phyloP scores from a whole-genome alignment of 92 coral and sea anemone species.

The Virgularia gustaviana region DNA sequence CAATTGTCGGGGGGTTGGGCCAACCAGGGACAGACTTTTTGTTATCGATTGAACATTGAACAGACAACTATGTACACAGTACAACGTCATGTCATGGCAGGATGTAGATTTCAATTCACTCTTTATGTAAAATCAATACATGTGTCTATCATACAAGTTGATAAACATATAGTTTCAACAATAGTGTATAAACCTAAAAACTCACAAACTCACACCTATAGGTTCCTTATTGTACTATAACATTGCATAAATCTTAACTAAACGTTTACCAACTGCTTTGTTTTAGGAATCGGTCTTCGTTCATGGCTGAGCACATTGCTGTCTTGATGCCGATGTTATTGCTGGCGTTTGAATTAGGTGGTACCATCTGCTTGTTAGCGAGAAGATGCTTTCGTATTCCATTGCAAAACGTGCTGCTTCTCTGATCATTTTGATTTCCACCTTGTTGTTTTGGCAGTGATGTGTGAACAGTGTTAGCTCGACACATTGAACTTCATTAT shows the following conservation, averaged over 20 bases:
- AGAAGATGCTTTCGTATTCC: constrained; percentile 6
- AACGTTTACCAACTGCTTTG: neutral
- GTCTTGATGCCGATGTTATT: neutral
- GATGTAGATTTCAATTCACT: too few relatives aligned
- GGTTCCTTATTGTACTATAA: neutral
- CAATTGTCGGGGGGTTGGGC: too few relatives aligned
- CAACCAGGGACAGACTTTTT: too few relatives aligned
- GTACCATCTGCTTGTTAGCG: neutral
- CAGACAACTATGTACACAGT: too few relatives aligned
- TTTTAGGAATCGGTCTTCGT: constrained; percentile 3
- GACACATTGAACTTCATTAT: neutral
- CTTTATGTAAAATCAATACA: too few relatives aligned
- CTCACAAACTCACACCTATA: too few relatives aligned
- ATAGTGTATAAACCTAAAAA: too few relatives aligned
- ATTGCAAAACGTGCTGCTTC: constrained; percentile 14
- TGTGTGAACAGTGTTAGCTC: constrained; percentile 1
- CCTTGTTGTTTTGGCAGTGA: constrained; percentile 1
- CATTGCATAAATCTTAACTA: neutral
- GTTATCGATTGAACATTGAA: too few relatives aligned
- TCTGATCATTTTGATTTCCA: neutral
- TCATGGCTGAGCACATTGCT: constrained; percentile 13
- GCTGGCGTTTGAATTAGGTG: neutral
- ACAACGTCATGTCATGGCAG: too few relatives aligned
- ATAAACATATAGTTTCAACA: too few relatives aligned
- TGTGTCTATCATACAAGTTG: too few relatives aligned